Evolutionary conservation across 2,888 invertebrate species (phyloP).

Genomic region (Microplitis manilae): DNA sequence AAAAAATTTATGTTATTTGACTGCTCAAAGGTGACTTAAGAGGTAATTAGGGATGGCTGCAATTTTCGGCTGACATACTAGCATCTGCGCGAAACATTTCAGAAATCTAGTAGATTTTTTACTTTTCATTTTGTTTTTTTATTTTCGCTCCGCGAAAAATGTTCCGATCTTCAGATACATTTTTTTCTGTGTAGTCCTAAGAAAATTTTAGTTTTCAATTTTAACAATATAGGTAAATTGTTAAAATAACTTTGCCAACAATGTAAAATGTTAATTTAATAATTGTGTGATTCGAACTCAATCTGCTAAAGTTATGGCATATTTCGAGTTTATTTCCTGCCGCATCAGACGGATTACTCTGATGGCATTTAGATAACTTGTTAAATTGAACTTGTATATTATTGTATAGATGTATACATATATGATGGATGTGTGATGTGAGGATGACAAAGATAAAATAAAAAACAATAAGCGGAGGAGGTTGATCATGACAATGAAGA

Average conservation of each 20-base stretch:
- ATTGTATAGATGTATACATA: not conserved
- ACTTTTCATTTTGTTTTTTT: too few relatives aligned
- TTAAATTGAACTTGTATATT: not conserved
- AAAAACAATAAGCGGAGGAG: not conserved
- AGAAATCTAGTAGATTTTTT: too few relatives aligned
- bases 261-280: not conserved
- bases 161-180: too few relatives aligned
- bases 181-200: too few relatives aligned
- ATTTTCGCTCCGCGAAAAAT: too few relatives aligned
- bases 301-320: not conserved
- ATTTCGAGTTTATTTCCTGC: not conserved
- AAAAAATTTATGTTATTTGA: too few relatives aligned
- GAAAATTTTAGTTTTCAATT: too few relatives aligned
- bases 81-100: too few relatives aligned
- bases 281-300: not conserved
- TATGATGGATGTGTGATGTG: not conserved
- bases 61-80: too few relatives aligned
- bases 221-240: not conserved
- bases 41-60: too few relatives aligned
- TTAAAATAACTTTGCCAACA: not conserved
- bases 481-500: conserved; percentile 1
- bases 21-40: too few relatives aligned
- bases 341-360: not conserved
- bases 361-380: not conserved
- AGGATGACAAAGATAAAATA: not conserved